A percentile compares a stretch with the other conserved stretches of the same genome.
These are phyloP conservation scores for Campodea augens DNA, from an alignment of 1,140 invertebrate species.

Conservation along the genomic window DNA sequence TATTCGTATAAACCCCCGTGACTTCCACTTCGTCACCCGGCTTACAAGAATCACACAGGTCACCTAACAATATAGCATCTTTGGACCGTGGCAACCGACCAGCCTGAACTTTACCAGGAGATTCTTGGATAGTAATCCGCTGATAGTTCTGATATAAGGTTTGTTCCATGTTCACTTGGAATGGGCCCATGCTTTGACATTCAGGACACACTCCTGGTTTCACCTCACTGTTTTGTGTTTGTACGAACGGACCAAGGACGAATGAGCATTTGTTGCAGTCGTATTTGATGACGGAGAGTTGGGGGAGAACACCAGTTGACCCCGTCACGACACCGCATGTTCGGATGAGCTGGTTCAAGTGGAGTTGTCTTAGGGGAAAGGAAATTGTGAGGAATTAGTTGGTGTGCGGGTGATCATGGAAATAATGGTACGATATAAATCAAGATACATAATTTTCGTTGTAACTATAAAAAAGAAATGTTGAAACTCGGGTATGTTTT, in stretches of 20 bases:
- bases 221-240: slow-evolving; percentile 80
- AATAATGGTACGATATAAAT: too few relatives aligned
- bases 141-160: slow-evolving; percentile 98
- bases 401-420: too few relatives aligned
- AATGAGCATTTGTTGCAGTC: slow-evolving; percentile 94
- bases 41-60: slow-evolving; percentile 90
- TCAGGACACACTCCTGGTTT: slow-evolving; percentile 92
- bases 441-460: too few relatives aligned
- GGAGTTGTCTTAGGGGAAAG: slow-evolving; percentile 66
- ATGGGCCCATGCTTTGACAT: slow-evolving; percentile 92
- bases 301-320: slow-evolving; percentile 87
- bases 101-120: slow-evolving; percentile 76
- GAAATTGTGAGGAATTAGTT: slow-evolving; percentile 8
- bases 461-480: too few relatives aligned
- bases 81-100: slow-evolving; percentile 95
- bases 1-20: slow-evolving; percentile 91
- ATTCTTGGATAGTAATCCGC: slow-evolving; percentile 94
- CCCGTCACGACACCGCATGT: slow-evolving; percentile 91
- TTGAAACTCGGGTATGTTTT: too few relatives aligned
- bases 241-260: slow-evolving; percentile 86
- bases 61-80: slow-evolving; percentile 84
- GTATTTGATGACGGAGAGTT: slow-evolving; percentile 88
- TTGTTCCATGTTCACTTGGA: slow-evolving; percentile 85
- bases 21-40: slow-evolving; percentile 96
- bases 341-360: slow-evolving; percentile 86